phyloP scores from a whole-genome alignment of 2,113 vertebrate genomes.

The Dryoscopus gambensis region DNA sequence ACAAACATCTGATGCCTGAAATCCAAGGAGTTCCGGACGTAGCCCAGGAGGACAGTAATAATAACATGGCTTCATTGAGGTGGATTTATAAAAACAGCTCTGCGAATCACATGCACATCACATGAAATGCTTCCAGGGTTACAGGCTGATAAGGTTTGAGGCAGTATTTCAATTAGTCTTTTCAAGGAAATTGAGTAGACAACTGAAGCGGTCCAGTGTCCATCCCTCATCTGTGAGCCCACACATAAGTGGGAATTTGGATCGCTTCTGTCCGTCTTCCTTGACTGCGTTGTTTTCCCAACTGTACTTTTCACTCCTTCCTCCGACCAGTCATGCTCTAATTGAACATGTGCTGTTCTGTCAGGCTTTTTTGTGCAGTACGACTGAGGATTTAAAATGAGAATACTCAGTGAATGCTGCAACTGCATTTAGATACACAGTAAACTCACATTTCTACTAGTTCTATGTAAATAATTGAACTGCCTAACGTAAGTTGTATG shows the following conservation, averaged over 20 bases:
- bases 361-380: background rate
- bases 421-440: background rate
- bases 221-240: rapidly evolving
- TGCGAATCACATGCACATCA: rapidly evolving
- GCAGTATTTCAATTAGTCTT: background rate
- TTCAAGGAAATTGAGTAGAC: background rate
- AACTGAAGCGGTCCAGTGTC: rapidly evolving
- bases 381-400: background rate
- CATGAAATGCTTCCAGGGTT: rapidly evolving
- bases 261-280: background rate
- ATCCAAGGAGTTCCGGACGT: rapidly evolving
- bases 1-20: rapidly evolving
- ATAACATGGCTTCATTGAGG: background rate
- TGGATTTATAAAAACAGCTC: background rate
- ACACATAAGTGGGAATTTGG: rapidly evolving
- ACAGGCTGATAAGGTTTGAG: no score
- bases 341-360: rapidly evolving
- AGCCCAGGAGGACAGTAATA: rapidly evolving
- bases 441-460: background rate
- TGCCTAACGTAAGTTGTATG: background rate
- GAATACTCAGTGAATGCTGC: background rate
- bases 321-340: background rate
- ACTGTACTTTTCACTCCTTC: background rate
- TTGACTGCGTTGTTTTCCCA: background rate
- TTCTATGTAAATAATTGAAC: background rate